These are phyloP conservation scores for Lepidurus apus DNA, from an alignment of 1,140 invertebrate species.

Conservation along the genomic window DNA sequence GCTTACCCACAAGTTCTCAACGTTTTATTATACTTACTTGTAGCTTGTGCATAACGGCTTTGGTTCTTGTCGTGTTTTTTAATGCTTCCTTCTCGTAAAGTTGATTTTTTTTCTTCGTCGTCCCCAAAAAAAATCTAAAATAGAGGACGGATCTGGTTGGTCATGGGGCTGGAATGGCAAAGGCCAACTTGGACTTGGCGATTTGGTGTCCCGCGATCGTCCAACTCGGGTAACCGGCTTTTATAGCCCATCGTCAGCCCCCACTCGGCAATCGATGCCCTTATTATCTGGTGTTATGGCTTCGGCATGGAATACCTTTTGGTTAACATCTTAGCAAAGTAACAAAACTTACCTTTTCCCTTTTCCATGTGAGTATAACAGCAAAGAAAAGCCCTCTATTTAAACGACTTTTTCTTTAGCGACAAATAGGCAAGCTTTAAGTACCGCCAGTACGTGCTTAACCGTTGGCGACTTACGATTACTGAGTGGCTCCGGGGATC, in stretches of 20 bases:
- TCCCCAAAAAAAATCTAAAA: slow-evolving; percentile 3
- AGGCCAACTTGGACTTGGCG: slow-evolving; percentile 32
- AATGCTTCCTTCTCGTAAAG: slow-evolving; percentile 19
- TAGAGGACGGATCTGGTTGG: slow-evolving; percentile 31
- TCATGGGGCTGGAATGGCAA: slow-evolving; percentile 33
- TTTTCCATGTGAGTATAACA: background rate
- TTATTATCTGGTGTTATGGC: slow-evolving; percentile 14
- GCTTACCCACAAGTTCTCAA: too few relatives aligned
- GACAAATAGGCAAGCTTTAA: slow-evolving; percentile 22
- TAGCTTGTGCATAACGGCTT: background rate
- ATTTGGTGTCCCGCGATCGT: slow-evolving; percentile 28
- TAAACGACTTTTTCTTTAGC: background rate
- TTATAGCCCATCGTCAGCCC: slow-evolving; percentile 18
- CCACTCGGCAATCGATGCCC: slow-evolving; percentile 16
- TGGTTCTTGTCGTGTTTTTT: slow-evolving; percentile 7
- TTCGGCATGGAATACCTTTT: slow-evolving; percentile 5
- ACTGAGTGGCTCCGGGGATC: background rate
- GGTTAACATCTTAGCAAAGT: background rate
- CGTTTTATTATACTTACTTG: too few relatives aligned
- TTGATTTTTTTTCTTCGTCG: background rate
- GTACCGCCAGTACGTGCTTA: slow-evolving; percentile 8
- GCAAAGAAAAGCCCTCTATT: background rate
- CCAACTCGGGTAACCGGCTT: slow-evolving; percentile 20
- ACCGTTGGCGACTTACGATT: slow-evolving; percentile 18
- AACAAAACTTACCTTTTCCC: background rate